Evolutionary conservation across 2,797 vertebrate species (phyloP).

Genomic region (Sebastes kiyomatsui): DNA sequence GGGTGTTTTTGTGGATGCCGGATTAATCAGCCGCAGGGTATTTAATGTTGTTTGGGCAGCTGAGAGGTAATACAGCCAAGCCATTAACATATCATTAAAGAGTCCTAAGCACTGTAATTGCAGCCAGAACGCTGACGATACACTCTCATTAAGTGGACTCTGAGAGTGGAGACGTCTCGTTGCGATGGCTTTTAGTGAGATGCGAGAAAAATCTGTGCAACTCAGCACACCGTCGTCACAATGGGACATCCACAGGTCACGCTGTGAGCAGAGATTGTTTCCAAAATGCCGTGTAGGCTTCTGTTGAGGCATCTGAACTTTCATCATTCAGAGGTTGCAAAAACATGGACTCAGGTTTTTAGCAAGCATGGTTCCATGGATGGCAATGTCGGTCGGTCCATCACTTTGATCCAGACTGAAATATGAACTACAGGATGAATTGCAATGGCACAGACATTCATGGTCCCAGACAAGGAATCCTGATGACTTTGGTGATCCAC

Average conservation of each 20-base stretch:
- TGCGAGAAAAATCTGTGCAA: constrained; percentile 52
- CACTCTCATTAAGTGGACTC: constrained; percentile 74
- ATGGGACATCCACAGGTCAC: constrained; percentile 55
- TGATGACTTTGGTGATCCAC: not conserved
- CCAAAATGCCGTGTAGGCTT: constrained; percentile 32
- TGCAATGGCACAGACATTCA: not conserved
- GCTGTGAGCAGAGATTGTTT: constrained; percentile 40
- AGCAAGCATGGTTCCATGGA: not conserved
- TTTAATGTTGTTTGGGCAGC: constrained; percentile 83
- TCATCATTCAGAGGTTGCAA: constrained; percentile 7
- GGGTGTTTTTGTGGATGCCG: constrained; percentile 70
- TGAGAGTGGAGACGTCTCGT: constrained; percentile 55
- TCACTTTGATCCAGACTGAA: not conserved
- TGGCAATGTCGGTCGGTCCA: not conserved
- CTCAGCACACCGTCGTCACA: constrained; percentile 65
- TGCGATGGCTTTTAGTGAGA: constrained; percentile 66
- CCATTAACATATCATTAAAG: constrained; percentile 83
- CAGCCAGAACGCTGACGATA: constrained; percentile 77
- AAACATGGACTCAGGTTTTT: constrained; percentile 4
- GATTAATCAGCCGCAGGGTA: constrained; percentile 78
- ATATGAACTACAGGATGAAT: not conserved
- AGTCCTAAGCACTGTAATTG: constrained; percentile 75
- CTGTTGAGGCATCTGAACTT: constrained; percentile 20
- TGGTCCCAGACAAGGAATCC: not conserved
- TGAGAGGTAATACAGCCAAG: constrained; percentile 79